A percentile compares a stretch with the other conserved stretches of the same genome.
phyloP scores from a whole-genome alignment of 2,888 invertebrate genomes.

The Heliconius cydno region DNA sequence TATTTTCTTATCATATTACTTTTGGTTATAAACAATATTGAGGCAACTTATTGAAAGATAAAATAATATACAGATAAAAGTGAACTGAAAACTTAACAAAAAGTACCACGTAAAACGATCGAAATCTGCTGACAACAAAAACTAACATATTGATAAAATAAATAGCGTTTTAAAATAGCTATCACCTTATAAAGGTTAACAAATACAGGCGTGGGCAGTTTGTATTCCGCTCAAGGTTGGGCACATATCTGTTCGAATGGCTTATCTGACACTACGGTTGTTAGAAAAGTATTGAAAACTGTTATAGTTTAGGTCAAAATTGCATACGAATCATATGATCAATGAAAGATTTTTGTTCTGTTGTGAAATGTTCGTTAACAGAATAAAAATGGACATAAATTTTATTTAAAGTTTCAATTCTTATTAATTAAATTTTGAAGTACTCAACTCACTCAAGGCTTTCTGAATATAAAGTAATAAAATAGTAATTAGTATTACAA shows the following conservation, averaged over 20 bases:
- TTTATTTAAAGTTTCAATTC: neutral
- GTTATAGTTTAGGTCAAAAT: constrained; percentile 37
- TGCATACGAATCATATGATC: no score
- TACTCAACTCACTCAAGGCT: constrained; percentile 18
- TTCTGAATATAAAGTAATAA: constrained; percentile 14
- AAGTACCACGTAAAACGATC: neutral
- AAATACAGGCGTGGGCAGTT: constrained; percentile 68
- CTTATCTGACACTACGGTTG: constrained; percentile 55
- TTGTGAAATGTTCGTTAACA: no score
- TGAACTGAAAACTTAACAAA: neutral
- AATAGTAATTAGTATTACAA: constrained; percentile 6
- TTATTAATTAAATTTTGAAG: neutral
- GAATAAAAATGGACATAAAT: neutral
- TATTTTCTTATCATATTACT: neutral
- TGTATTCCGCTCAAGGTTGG: constrained; percentile 67
- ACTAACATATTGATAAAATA: constrained; percentile 9
- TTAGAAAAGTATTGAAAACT: constrained; percentile 26
- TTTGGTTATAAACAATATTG: neutral
- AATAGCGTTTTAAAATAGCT: constrained; percentile 42
- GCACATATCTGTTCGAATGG: constrained; percentile 52
- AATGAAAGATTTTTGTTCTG: no score
- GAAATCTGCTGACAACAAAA: constrained; percentile 9
- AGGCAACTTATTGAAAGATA: neutral
- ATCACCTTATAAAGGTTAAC: constrained; percentile 48
- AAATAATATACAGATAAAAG: neutral